These are phyloP conservation scores for Lutraria lutraria DNA, from an alignment of 2,888 invertebrate genomes.

Conservation along the genomic window DNA sequence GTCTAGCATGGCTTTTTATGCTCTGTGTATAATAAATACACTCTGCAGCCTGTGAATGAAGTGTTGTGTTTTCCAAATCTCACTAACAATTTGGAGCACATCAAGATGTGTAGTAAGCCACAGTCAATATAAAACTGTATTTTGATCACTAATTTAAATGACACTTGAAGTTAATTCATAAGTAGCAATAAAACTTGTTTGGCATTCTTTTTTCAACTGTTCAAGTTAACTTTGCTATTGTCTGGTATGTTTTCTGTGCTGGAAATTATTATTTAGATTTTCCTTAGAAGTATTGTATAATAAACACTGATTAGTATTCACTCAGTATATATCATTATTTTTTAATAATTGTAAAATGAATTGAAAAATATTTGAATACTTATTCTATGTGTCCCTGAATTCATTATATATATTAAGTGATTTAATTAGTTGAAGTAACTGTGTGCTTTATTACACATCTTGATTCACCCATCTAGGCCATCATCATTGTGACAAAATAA, in stretches of 20 bases:
- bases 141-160: background rate
- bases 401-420: too few species aligned
- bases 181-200: background rate
- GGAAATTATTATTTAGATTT: background rate
- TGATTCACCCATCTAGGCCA: background rate
- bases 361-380: too few species aligned
- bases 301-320: background rate
- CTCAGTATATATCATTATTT: background rate
- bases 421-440: background rate
- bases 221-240: background rate
- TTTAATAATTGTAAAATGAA: background rate
- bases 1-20: constrained; percentile 59
- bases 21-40: constrained; percentile 21
- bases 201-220: background rate
- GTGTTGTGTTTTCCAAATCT: constrained; percentile 30
- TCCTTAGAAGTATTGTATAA: background rate
- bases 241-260: background rate
- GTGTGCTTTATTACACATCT: constrained; percentile 20
- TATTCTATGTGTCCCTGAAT: too few species aligned
- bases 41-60: constrained; percentile 16
- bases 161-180: background rate
- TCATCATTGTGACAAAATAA: background rate
- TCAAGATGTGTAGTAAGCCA: constrained; percentile 20
- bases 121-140: background rate
- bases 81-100: constrained; percentile 40